Evolutionary conservation across 2,797 vertebrate species (phyloP), one percentile per base, ranked within the genome.

Genomic region (Coluber constrictor): DNA sequence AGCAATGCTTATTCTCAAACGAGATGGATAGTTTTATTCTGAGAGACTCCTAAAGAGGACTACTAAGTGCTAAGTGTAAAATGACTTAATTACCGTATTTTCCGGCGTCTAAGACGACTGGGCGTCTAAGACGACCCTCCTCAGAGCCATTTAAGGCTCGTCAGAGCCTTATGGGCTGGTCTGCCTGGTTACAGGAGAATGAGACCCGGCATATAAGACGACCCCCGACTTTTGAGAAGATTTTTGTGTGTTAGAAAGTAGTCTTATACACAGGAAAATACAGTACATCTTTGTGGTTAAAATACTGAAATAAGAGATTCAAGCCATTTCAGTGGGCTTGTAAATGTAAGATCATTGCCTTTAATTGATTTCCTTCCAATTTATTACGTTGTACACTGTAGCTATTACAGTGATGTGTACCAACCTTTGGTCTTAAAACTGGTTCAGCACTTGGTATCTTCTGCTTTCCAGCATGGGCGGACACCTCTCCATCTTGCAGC

Each of bases 401-500:
- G 20, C 83, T 94, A 5, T 43, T 94, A 7, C 74, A 51, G 29
- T 91, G 37, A 5, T n/a, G 18, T 8, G 25, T 13, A 5, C 43
- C 70, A 63, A 83, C 60, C 90, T 11, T 90, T 92, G 0, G 86
- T 66, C 89, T 95, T 87, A 95, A 96, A 3, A 1, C 93, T 3
- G 88, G 3, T 91, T 92, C 20, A n/a, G 5, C 93, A 20, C 32
- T 95, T 89, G 4, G 96, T 95, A 95, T 92, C 91, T 97, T 97
- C 97, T 91, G 93, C 7, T 98, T 94, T 59, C 20, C 97, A 99
- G 99, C 98, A 99, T 98, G 99, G 99, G 96, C 98, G 99, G 95
- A 98, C 99, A 1, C 98, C 99, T 3, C 95, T 99, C 94, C 99
- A 99, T 97, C 97, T 99, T 97, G 98, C 99, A 94, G 98, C 99